Evolutionary conservation across 2,888 invertebrate genomes (phyloP), one percentile per base, ranked within the genome.

Genomic region (Callinectes sapidus): DNA sequence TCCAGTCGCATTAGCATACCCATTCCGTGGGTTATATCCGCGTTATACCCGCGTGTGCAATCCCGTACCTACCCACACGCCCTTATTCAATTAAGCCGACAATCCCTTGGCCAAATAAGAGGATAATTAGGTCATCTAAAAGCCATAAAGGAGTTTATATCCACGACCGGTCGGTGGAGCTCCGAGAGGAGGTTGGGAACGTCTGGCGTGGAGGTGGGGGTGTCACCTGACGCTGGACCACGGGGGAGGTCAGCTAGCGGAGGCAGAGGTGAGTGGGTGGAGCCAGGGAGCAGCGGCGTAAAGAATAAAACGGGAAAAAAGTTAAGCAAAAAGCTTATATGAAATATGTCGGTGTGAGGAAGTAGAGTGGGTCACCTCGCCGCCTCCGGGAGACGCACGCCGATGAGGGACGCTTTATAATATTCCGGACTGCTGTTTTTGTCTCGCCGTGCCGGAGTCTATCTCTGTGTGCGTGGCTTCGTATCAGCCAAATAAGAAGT

Each of bases 81-180:
- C 92, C 92, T 92, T 92, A 90, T 92, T 92, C 92, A 92, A 92
- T 92, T 92, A 92, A 92, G 92, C 90, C 92, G 92, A 92, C 92
- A 90, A 92, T 92, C 92, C 92, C 92, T 92, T 88, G 87, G 90
- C 92, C 92, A 92, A 92, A 92, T 92, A 92, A 92, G 92, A 90
- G 92, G 87, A 92, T 92, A 92, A 92, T 92, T 92, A 92, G 92
- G 92, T 92, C 92, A 92, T 92, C 92, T 92, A 92, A 92, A 92
- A 92, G 90, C 92, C 90, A 92, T 92, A 92, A 92, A 92, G 92
- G 92, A 92, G 92, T 92, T 92, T 92, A 92, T 92, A 92, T 88
- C 92, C 92, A 92, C 92, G 92, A 92, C 92, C 90, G 90, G 90
- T 71, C 90, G 71, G 90, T 42, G 90, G 87, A 90, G 90, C 71